Percentiles rank a stretch among this genome's conserved stretches.
phyloP scores from a whole-genome alignment of 1,140 invertebrate species.

The Scaptodrosophila lebanonensis region DNA sequence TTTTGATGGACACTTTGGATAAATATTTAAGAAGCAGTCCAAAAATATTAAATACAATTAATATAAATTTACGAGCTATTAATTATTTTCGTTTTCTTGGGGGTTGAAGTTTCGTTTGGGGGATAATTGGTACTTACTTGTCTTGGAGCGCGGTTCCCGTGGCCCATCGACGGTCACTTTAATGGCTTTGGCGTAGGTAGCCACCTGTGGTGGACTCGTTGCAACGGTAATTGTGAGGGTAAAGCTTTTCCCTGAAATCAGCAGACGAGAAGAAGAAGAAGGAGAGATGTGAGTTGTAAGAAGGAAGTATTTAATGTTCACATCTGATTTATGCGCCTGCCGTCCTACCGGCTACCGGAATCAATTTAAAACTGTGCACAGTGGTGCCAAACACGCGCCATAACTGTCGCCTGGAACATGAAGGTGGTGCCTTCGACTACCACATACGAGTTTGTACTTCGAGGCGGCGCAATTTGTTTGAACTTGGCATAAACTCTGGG shows the following conservation, averaged over 20 bases:
- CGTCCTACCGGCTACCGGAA: slow-evolving; percentile 54
- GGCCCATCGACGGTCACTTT: slow-evolving; percentile 99
- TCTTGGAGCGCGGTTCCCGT: slow-evolving; percentile 96
- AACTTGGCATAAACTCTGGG: slow-evolving; percentile 57
- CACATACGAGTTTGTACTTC: background rate
- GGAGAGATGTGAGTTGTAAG: slow-evolving; percentile 12
- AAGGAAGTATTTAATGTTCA: slow-evolving; percentile 41
- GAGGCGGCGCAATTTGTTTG: slow-evolving; percentile 31
- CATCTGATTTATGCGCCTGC: slow-evolving; percentile 53
- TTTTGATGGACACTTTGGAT: too few species aligned
- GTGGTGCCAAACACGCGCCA: too few species aligned
- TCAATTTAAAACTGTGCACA: slow-evolving; percentile 45
- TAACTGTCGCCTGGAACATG: too few species aligned
- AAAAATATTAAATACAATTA: too few species aligned
- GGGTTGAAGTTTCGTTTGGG: slow-evolving; percentile 14
- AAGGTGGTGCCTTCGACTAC: too few species aligned
- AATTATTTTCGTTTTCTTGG: slow-evolving; percentile 1
- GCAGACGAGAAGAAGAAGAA: slow-evolving; percentile 17
- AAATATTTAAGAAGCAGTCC: too few species aligned
- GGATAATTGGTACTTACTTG: slow-evolving; percentile 86
- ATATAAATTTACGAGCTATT: background rate
- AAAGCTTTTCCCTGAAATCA: slow-evolving; percentile 98
- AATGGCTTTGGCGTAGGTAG: slow-evolving; percentile 97
- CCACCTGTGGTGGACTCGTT: slow-evolving; percentile 93
- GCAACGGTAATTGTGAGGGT: slow-evolving; percentile 96